Percentiles rank a stretch among this genome's conserved stretches.
Evolutionary conservation across 2,888 invertebrate genomes (phyloP).

Genomic region (Pristionchus arcanus): DNA sequence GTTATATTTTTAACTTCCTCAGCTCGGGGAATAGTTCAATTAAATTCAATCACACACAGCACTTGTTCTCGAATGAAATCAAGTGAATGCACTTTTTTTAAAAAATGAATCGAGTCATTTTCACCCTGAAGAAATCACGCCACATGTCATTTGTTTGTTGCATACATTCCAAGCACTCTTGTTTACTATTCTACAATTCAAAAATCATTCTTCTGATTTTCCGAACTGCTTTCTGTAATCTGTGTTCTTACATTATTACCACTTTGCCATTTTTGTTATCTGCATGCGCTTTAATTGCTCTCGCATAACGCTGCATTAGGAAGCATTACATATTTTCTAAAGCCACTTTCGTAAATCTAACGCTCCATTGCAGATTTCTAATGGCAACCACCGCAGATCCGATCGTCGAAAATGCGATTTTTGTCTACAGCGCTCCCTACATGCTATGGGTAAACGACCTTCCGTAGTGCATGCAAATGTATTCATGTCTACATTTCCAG

Average conservation of each 20-base stretch:
- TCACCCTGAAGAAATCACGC: too few relatives aligned
- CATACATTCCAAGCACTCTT: neutral
- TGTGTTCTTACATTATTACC: neutral
- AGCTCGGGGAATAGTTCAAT: too few relatives aligned
- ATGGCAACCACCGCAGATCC: neutral
- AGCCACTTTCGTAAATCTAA: neutral
- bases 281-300: neutral
- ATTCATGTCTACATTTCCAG: neutral
- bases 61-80: too few relatives aligned
- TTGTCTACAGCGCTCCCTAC: neutral
- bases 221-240: too few relatives aligned
- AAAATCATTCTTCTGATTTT: neutral
- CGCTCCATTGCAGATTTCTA: neutral
- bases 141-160: too few relatives aligned
- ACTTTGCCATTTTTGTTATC: neutral
- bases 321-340: too few relatives aligned
- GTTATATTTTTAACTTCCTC: too few relatives aligned
- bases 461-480: neutral
- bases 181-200: neutral
- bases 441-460: neutral
- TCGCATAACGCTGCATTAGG: neutral
- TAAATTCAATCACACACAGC: too few relatives aligned
- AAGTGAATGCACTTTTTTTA: too few relatives aligned
- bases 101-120: too few relatives aligned
- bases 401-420: conserved; percentile 9